Evolutionary conservation across 1,140 invertebrate genomes (phyloP).

Genomic region (Aphaenogaster floridana): DNA sequence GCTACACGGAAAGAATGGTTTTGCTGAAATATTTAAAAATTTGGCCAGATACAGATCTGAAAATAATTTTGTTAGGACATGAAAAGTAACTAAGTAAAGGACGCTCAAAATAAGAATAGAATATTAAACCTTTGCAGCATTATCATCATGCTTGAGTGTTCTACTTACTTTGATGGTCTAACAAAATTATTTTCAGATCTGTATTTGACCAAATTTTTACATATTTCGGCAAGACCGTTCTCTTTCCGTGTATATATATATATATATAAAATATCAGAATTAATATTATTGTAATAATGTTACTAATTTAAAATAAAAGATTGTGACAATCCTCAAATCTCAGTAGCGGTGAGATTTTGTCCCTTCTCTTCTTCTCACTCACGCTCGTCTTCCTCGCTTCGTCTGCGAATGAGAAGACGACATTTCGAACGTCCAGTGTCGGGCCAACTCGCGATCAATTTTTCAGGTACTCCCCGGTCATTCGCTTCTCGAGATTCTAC

Average conservation of each 20-base stretch:
- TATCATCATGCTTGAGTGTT: too few relatives aligned
- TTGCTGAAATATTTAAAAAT: too few relatives aligned
- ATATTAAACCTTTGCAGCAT: too few relatives aligned
- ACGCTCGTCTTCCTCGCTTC: constrained; percentile 13
- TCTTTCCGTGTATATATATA: too few relatives aligned
- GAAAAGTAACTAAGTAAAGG: too few relatives aligned
- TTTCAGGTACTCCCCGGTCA: constrained; percentile 60
- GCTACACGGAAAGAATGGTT: not conserved
- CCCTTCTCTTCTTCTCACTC: not conserved
- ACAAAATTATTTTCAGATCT: too few relatives aligned
- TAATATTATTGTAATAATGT: not conserved
- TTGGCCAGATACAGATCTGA: too few relatives aligned
- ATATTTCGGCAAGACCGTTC: too few relatives aligned
- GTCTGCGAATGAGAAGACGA: constrained; percentile 46
- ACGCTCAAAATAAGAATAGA: too few relatives aligned
- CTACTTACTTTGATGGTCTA: too few relatives aligned
- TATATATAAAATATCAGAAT: not conserved
- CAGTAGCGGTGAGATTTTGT: not conserved
- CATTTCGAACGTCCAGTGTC: constrained; percentile 50
- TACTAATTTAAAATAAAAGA: not conserved
- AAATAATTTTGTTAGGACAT: too few relatives aligned
- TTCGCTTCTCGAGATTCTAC: constrained; percentile 58
- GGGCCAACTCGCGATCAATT: constrained; percentile 55
- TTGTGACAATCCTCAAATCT: not conserved
- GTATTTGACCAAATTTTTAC: too few relatives aligned